Conservation (phyloP, 2,888 invertebrate species). For the Leucozona laternaria region DNA sequence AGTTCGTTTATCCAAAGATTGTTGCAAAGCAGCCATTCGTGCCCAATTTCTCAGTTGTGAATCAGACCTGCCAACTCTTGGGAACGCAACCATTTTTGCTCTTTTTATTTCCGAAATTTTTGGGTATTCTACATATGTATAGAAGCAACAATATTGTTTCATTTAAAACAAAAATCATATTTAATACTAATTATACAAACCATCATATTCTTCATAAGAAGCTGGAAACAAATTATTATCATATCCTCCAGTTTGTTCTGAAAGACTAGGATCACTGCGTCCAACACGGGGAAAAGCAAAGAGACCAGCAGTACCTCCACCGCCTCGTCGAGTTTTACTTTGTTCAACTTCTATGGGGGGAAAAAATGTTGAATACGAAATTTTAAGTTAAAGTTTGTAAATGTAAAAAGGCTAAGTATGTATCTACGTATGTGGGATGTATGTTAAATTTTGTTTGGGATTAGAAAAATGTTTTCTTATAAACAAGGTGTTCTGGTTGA, state of each 20-base stretch:
- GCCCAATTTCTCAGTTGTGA: conserved; percentile 82
- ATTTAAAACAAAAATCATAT: neutral
- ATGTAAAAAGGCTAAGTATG: no score
- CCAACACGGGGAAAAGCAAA: conserved; percentile 87
- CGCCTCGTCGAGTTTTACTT: conserved; percentile 84
- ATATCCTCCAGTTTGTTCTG: conserved; percentile 78
- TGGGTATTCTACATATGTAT: conserved; percentile 78
- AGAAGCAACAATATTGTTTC: neutral
- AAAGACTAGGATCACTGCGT: conserved; percentile 84
- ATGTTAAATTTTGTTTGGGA: neutral
- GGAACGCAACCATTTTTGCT: conserved; percentile 84
- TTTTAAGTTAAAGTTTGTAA: neutral
- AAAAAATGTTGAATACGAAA: neutral
- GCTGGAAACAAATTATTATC: conserved; percentile 84
- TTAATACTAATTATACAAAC: conserved; percentile 79
- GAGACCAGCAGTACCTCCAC: conserved; percentile 86
- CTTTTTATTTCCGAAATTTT: conserved; percentile 81
- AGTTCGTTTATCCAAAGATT: conserved; percentile 82
- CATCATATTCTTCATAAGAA: conserved; percentile 85
- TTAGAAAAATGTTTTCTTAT: neutral
- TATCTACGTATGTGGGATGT: neutral
- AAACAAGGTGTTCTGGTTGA: neutral
- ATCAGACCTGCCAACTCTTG: conserved; percentile 84
- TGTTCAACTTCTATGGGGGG: conserved; percentile 81
- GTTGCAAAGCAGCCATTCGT: conserved; percentile 80